A percentile compares a stretch with the other conserved stretches of the same genome.
Conservation (phyloP, 2,113 vertebrate genomes). For the Eptatretus burgeri region DNA sequence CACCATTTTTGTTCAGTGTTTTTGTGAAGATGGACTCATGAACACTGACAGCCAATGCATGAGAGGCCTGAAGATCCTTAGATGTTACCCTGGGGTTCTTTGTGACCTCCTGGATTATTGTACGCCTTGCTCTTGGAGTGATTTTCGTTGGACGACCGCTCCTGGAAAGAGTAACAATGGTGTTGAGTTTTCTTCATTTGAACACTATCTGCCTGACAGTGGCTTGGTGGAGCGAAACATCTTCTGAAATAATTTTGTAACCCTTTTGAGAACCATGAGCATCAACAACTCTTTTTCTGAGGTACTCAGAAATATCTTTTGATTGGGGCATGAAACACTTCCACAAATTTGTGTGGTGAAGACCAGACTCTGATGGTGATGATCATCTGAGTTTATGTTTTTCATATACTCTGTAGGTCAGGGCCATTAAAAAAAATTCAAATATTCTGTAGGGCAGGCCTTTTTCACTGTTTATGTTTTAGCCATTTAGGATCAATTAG, state of each 20-base stretch:
- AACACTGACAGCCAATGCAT: background rate
- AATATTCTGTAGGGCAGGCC: too few species aligned
- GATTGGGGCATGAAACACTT: background rate
- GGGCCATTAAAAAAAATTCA: too few species aligned
- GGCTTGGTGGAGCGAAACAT: constrained; percentile 1
- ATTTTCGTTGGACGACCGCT: background rate
- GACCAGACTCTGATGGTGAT: background rate
- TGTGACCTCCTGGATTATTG: constrained; percentile 6
- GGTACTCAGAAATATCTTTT: background rate
- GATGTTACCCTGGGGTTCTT: background rate
- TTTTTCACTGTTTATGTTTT: too few species aligned
- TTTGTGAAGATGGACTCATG: background rate
- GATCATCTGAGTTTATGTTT: background rate
- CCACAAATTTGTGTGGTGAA: background rate
- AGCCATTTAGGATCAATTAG: too few species aligned
- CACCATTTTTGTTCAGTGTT: constrained; percentile 5
- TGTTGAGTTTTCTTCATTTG: background rate
- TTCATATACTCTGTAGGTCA: too few species aligned
- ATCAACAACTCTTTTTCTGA: constrained; percentile 1
- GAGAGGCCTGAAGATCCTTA: background rate
- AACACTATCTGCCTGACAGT: background rate
- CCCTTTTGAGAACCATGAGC: background rate
- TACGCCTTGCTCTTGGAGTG: background rate
- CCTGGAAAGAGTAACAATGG: background rate
- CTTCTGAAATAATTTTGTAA: background rate